These are phyloP conservation scores for Cephus cinctus DNA, from an alignment of 1,140 invertebrate genomes.

Conservation along the genomic window DNA sequence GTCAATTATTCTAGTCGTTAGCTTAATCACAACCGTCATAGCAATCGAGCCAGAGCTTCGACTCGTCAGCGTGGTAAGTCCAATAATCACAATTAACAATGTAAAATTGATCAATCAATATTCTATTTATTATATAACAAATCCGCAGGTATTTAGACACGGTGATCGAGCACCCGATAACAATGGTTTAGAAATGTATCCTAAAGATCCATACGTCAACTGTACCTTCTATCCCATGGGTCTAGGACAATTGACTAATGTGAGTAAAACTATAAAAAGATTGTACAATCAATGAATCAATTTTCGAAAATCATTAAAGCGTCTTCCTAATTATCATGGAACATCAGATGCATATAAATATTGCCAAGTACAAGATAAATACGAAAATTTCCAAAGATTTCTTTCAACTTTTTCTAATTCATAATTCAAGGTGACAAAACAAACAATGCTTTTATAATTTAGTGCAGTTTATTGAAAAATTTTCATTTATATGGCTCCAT, in stretches of 20 bases:
- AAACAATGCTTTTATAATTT: not conserved
- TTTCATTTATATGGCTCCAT: not conserved
- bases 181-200: conserved; percentile 16
- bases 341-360: not conserved
- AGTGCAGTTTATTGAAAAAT: not conserved
- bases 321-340: not conserved
- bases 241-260: conserved; percentile 32
- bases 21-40: too few species aligned
- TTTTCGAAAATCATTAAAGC: not conserved
- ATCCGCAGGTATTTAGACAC: conserved; percentile 32
- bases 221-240: conserved; percentile 31
- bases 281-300: not conserved
- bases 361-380: not conserved
- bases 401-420: not conserved
- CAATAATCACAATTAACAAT: too few species aligned
- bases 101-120: too few species aligned
- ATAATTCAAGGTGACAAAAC: not conserved
- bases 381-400: not conserved
- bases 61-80: too few species aligned
- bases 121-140: too few species aligned
- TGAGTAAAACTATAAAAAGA: conserved; percentile 15
- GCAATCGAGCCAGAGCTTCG: too few species aligned
- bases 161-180: conserved; percentile 26
- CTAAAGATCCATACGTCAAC: conserved; percentile 30
- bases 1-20: too few species aligned